Percentiles rank a stretch among this genome's conserved stretches.
These are phyloP conservation scores for Nemotelus nigrinus DNA, from an alignment of 2,888 invertebrate species.

Conservation along the genomic window DNA sequence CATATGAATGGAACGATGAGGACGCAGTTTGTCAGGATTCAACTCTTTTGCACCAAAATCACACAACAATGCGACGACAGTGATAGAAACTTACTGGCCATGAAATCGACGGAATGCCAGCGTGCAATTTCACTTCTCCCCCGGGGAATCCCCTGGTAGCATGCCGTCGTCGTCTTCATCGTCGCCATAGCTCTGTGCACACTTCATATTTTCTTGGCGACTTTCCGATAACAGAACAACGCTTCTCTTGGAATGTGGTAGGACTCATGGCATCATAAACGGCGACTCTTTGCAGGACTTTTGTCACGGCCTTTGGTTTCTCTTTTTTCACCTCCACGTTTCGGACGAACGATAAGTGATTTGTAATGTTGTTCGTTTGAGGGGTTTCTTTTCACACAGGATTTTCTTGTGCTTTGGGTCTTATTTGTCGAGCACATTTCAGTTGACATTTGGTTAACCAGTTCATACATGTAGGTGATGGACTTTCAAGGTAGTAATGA, in stretches of 20 bases:
- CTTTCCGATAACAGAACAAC: background rate
- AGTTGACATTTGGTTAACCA: constrained; percentile 30
- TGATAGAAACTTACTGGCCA: constrained; percentile 22
- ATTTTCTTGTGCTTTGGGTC: background rate
- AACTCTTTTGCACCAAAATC: background rate
- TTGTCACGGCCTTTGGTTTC: background rate
- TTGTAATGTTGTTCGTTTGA: background rate
- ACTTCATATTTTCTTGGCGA: background rate
- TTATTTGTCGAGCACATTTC: constrained; percentile 21
- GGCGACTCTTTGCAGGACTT: constrained; percentile 15
- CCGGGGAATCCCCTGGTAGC: background rate
- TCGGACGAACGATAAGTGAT: background rate
- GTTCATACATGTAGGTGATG: background rate
- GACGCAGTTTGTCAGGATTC: constrained; percentile 12
- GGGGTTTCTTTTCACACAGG: background rate
- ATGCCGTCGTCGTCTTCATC: background rate
- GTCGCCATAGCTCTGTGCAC: constrained; percentile 4
- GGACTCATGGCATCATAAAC: background rate
- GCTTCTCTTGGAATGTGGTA: background rate
- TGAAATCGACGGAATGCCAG: constrained; percentile 2
- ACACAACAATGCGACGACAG: background rate
- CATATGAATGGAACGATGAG: background rate
- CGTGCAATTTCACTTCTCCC: constrained; percentile 7
- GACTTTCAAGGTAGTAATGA: background rate
- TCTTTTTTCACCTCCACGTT: background rate